Conservation (phyloP, 2,797 vertebrate species). For the Meriones psammophilus region DNA sequence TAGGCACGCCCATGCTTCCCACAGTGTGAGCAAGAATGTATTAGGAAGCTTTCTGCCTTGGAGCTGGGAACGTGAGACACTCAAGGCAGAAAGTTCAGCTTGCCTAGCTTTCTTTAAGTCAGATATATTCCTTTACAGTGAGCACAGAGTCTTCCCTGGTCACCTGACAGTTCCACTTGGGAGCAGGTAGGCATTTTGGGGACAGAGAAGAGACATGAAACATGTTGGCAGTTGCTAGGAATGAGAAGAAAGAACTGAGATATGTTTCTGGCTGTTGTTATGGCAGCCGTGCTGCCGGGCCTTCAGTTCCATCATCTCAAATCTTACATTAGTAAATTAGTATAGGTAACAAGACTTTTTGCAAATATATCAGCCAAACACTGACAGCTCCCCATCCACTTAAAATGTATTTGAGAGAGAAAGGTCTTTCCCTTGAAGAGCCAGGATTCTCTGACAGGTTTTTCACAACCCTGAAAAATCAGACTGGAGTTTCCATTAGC, state of each 20-base stretch:
- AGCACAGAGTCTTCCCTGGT: not conserved
- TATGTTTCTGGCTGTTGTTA: rapidly evolving
- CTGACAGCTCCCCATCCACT: not conserved
- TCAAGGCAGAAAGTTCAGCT: not conserved
- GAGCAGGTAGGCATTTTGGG: not conserved
- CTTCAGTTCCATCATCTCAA: rapidly evolving
- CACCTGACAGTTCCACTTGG: not conserved
- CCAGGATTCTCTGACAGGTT: rapidly evolving
- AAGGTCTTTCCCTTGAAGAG: rapidly evolving
- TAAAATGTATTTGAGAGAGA: not conserved
- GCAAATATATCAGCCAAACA: not conserved
- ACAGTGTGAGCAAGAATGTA: not conserved
- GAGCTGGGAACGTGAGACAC: not conserved
- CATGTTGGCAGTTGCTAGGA: not conserved
- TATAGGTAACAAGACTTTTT: no score
- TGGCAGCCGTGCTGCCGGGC: not conserved
- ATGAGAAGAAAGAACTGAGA: not conserved
- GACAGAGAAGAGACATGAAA: not conserved
- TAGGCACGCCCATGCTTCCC: not conserved
- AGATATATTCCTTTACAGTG: not conserved
- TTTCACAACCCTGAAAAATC: not conserved
- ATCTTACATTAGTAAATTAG: not conserved
- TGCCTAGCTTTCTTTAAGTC: not conserved
- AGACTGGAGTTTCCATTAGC: no score
- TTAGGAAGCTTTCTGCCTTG: not conserved